Evolutionary conservation across 2,113 vertebrate species (phyloP), one percentile per base, ranked within the genome.

Genomic region (Monopterus albus): DNA sequence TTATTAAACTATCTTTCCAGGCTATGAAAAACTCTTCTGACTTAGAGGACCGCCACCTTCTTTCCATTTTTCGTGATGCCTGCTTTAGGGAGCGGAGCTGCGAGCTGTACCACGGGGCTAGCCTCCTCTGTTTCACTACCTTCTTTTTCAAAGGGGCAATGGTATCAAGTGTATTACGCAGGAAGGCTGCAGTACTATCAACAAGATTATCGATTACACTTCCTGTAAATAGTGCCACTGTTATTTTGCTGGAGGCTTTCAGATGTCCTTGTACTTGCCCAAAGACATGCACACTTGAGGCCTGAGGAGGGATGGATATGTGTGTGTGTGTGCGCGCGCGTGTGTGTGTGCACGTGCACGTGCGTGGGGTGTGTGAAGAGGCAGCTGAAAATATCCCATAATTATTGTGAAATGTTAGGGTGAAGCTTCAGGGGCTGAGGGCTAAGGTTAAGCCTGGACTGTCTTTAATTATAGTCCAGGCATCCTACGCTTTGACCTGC

Each of bases 401-500:
- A 88, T 83, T 75, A 70, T 68, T 83, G 80, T 60, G 62, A 87
- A 89, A 85, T 79, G 75, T 69, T 68, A 56, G 85, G 79, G 79
- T 77, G 72, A 81, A 56, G 84, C 76, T 75, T 61, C 20, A 61
- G 85, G 86, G 80, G 69, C 63, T 51, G 36, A 79, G 79, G 73
- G 68, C 78, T 73, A 89, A 91, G 87, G 87, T 89, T 91, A 89
- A 84, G 84, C 40, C 83, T 88, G 90, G 91, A 94, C 93, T 92
- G 90, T 38, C 75, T 83, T 87, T 93, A 91, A 93, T 93, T 92
- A 91, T 45, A 87, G 89, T 81, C 79, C 46, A 38, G 64, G 71
- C 42, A 10, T 83, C 82, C 65, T 79, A 7, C 35, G 29, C 69
- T 77, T 39, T 28, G 62, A 61, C 36, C 47, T 6, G 35, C 71